Base-by-base conservation (phyloP, 2,888 invertebrate species). In the Lithosia quadra region DNA sequence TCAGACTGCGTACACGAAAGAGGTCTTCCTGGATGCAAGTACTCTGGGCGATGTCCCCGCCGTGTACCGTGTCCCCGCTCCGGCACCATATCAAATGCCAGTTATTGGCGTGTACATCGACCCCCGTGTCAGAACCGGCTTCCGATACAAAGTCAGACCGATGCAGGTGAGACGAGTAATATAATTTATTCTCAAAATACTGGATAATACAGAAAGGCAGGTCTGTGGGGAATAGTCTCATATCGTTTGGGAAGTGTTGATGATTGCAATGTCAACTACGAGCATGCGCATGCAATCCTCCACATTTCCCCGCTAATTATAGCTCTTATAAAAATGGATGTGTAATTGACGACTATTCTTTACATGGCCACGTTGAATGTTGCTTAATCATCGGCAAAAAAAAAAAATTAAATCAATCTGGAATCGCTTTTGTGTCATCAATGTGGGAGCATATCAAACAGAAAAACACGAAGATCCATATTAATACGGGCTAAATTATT, bases 101-200 rank as follows among this genome's bases (percentile, higher is more conserved):
- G 97, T 96, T 65, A 95, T 96, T 84, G 97, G 97, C 65, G 96
- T 97, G 67, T 97, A 96, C 90, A 96, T 97, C 78, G 97, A 97
- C 91, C 95, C 96, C 68, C 94, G 96, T 68, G 96, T 97, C 74
- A 94, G 96, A 78, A 96, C 97, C 76, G 97, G 97, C 78, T 97
- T 97, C 94, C 95, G 96, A 88, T 97, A 97, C 95, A 96, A 96
- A 91, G 96, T 97, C 75, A 95, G 96, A 84, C 96, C 96, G 2
- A 94, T 97, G 88, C 96, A 96, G 90, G 95, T 95, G 87, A 95
- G 95, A 92, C 80, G 80, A 92, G 87, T 86, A 85, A 86, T 87
- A 84, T 84, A 80, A 85, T 84, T 68, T 75, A 60, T 78, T 82
- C 77, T 81, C 78, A 77, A 76, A 81, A 74, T 80, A 36, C 80